A percentile compares a stretch with the other conserved stretches of the same genome.
Evolutionary conservation across 2,888 invertebrate species (phyloP).

Genomic region (Seladonia tumulorum): DNA sequence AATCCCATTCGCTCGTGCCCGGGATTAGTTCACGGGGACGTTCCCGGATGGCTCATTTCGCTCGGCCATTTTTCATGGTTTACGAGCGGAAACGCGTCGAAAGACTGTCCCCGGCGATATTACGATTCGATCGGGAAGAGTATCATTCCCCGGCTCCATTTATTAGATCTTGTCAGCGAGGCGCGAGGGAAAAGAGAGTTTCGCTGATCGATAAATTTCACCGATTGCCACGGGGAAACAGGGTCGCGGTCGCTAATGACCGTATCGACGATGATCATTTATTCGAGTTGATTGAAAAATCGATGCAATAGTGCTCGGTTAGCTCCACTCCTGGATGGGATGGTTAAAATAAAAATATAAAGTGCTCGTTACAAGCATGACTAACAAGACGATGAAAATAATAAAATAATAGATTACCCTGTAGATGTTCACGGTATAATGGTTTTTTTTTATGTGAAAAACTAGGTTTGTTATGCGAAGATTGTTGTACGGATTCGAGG

Average conservation of each 20-base stretch:
- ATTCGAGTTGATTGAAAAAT: conserved; percentile 47
- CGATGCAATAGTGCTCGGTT: conserved; percentile 16
- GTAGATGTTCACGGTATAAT: no score
- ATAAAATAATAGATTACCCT: no score
- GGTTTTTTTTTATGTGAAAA: no score
- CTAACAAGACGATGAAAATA: no score
- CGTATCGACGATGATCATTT: conserved; percentile 62
- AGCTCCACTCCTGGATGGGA: no score
- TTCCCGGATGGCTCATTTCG: conserved; percentile 3
- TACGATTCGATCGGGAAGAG: conserved; percentile 30
- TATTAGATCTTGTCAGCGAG: conserved; percentile 26
- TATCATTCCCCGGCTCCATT: conserved; percentile 34
- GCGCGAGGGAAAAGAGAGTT: not conserved
- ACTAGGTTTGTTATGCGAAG: not conserved
- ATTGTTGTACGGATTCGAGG: conserved; percentile 27
- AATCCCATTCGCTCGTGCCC: not conserved
- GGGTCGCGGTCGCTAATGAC: conserved; percentile 60
- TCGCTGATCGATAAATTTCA: conserved; percentile 54
- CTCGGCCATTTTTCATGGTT: conserved; percentile 22
- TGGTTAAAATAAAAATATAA: not conserved
- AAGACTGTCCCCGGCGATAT: not conserved
- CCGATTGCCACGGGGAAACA: conserved; percentile 48
- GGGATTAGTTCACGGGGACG: not conserved
- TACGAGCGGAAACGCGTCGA: not conserved
- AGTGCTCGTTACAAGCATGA: no score